Percentiles rank a stretch among this genome's conserved stretches.
Conservation (phyloP, 2,113 vertebrate species). For the Eidolon helvum region DNA sequence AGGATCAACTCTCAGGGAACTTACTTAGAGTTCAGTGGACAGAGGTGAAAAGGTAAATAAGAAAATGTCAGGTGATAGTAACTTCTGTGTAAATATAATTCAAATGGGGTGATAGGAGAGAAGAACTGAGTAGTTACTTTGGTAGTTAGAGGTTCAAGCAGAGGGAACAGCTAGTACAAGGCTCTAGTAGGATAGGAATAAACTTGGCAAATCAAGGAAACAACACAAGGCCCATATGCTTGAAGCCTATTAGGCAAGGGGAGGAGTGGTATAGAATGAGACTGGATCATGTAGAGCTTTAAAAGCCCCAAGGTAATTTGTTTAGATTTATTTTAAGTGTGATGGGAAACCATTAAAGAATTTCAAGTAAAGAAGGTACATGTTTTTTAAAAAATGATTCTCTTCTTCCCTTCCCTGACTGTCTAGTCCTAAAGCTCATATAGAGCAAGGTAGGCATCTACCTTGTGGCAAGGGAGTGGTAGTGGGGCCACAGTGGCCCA, state of each 20-base stretch:
- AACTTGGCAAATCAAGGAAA: background rate
- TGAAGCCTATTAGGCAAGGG: background rate
- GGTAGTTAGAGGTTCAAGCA: background rate
- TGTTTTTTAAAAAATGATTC: background rate
- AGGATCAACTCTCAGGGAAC: background rate
- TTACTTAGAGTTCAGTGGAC: background rate
- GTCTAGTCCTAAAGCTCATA: background rate
- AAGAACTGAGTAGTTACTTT: background rate
- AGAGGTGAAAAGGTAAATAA: background rate
- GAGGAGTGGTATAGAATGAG: background rate
- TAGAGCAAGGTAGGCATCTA: background rate
- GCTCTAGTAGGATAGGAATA: background rate
- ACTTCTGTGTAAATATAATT: background rate
- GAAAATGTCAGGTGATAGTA: background rate
- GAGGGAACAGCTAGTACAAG: background rate
- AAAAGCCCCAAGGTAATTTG: background rate
- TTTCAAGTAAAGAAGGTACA: background rate
- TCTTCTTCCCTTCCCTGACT: background rate
- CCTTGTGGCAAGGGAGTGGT: background rate
- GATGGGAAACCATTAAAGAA: background rate
- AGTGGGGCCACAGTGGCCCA: background rate
- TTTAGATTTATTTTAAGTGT: constrained; percentile 26
- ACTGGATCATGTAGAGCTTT: background rate
- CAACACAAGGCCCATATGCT: background rate
- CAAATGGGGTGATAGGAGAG: background rate